Conservation (phyloP, 2,888 invertebrate species). For the Alcis repandata region DNA sequence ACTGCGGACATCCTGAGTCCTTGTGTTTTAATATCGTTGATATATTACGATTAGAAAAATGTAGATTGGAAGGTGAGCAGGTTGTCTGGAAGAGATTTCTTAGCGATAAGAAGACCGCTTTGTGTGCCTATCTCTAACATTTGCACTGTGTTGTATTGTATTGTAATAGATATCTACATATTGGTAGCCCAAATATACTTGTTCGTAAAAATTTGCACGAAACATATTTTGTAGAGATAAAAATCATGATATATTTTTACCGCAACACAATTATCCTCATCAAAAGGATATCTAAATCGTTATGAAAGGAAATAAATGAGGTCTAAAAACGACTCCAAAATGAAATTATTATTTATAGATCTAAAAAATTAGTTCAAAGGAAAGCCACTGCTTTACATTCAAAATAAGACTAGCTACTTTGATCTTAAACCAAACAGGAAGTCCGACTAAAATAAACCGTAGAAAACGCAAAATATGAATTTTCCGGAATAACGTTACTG, state of each 20-base stretch:
- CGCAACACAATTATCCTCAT: no score
- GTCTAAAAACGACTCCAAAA: background rate
- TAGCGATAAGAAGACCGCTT: no score
- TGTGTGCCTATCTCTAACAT: no score
- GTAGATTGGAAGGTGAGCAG: background rate
- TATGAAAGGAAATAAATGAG: background rate
- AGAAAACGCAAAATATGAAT: constrained; percentile 25
- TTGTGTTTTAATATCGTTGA: no score
- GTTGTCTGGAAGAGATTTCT: background rate
- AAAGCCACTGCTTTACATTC: constrained; percentile 4
- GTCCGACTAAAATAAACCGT: constrained; percentile 7
- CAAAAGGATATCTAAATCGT: no score
- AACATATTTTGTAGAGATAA: no score
- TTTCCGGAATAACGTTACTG: constrained; percentile 35
- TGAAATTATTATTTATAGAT: background rate
- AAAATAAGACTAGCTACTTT: constrained; percentile 11
- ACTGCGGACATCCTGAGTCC: constrained; percentile 24
- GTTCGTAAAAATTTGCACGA: no score
- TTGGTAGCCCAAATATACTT: no score
- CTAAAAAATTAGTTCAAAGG: background rate
- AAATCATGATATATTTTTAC: no score
- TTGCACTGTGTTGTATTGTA: no score
- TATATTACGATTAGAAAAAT: no score
- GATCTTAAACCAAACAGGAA: constrained; percentile 19
- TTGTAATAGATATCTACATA: no score